Evolutionary conservation across 2,888 invertebrate genomes (phyloP), one percentile per base, ranked within the genome.

Genomic region (Gibbula magus): DNA sequence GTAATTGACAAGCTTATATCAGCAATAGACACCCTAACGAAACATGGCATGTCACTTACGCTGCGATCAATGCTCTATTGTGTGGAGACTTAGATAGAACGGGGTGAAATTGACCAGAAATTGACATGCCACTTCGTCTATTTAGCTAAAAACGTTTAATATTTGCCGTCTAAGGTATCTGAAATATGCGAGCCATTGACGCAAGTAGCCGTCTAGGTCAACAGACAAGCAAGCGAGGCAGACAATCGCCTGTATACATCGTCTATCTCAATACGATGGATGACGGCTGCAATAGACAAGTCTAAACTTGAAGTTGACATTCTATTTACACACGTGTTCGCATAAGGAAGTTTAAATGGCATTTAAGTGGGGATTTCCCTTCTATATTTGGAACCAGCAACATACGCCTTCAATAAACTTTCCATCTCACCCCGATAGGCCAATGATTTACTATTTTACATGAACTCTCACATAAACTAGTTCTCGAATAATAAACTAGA

Each of bases 101-200:
- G 25, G 61, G 32, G n/a, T 61, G 25, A 25, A 25, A 61, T 29
- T 61, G 61, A 61, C 22, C 29, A 61, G 25, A 61, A n/a, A 61
- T 61, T 61, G 61, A 61, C 61, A 32, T 32, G 61, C 61, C 25
- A 61, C 25, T 61, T 61, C 25, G 32, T 25, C 61, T 61, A 22
- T 61, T 61, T 61, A 61, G 61, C 61, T 61, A 61, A 61, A 7
- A 61, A 61, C 61, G 22, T n/a, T 61, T 61, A 61, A 61, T 61
- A 61, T 61, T 61, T 61, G 61, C 61, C 32, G 61, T 25, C 29
- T 32, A 25, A 13, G 61, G 61, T 25, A 61, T 61, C 61, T 61
- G 61, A 61, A 61, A 61, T 8, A 61, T 61, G 61, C 32, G 29
- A 61, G 61, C 61, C 61, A 61, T 61, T 61, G 61, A 61, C 61